Evolutionary conservation across 1,140 invertebrate species (phyloP).

Genomic region (honey bee (Apis mellifera)): Amel_HAv3.1 CM009943.2:2607001-2607500

Average conservation of each 20-base stretch:
- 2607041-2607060: no score
- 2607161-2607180: no score
- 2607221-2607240: background rate
- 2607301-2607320: slow-evolving; percentile 56
- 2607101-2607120: no score
- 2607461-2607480: slow-evolving; percentile 79
- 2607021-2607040: no score
- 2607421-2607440: slow-evolving; percentile 80
- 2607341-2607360: slow-evolving; percentile 33
- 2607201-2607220: no score
- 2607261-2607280: background rate
- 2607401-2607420: slow-evolving; percentile 78
- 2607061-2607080: no score
- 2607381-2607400: slow-evolving; percentile 69
- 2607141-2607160: no score
- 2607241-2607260: background rate
- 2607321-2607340: slow-evolving; percentile 55
- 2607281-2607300: slow-evolving; percentile 26
- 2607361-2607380: slow-evolving; percentile 30
- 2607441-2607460: slow-evolving; percentile 64
- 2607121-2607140: no score
- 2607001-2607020: no score
- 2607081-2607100: no score
- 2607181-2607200: no score
- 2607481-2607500: slow-evolving; percentile 80